A percentile compares a stretch with the other conserved stretches of the same genome.
Conservation (phyloP, 2,797 vertebrate genomes). For the Naso thynnoides region DNA sequence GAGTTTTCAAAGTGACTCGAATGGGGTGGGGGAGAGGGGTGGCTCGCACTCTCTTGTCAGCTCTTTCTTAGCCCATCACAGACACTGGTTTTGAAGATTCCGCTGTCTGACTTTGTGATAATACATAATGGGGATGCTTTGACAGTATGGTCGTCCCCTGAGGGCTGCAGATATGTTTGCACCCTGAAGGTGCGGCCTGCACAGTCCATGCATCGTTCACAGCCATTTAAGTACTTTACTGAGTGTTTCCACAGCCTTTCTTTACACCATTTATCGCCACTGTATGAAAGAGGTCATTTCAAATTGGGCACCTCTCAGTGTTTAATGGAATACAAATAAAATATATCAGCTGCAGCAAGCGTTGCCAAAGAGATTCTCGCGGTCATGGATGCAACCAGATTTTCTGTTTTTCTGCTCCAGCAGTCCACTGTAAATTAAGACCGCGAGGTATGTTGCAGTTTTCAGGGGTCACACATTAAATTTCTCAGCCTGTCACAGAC, state of each 20-base stretch:
- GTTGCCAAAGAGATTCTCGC: constrained; percentile 16
- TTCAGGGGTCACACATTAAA: constrained; percentile 38
- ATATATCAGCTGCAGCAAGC: constrained; percentile 3
- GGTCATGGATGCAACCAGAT: constrained; percentile 30
- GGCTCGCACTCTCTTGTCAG: constrained; percentile 73
- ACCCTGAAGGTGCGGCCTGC: constrained; percentile 56
- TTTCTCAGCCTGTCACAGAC: constrained; percentile 44
- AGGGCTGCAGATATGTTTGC: constrained; percentile 59
- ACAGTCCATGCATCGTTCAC: constrained; percentile 30
- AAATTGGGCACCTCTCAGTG: constrained; percentile 16
- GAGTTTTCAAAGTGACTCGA: constrained; percentile 83
- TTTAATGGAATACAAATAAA: constrained; percentile 35
- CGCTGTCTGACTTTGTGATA: constrained; percentile 76
- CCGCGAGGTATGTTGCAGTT: constrained; percentile 37
- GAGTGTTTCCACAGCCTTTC: constrained; percentile 29
- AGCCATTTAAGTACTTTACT: constrained; percentile 51
- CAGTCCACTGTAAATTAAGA: constrained; percentile 50
- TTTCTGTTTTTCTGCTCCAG: neutral
- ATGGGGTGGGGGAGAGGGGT: constrained; percentile 33
- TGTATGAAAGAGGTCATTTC: constrained; percentile 33
- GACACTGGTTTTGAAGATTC: constrained; percentile 78
- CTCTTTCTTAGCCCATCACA: constrained; percentile 76
- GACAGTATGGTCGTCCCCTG: constrained; percentile 63
- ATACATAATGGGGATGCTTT: constrained; percentile 71
- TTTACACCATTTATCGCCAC: constrained; percentile 9